phyloP scores from a whole-genome alignment of 2,888 invertebrate species.

The Cryptocheilus praepositus region DNA sequence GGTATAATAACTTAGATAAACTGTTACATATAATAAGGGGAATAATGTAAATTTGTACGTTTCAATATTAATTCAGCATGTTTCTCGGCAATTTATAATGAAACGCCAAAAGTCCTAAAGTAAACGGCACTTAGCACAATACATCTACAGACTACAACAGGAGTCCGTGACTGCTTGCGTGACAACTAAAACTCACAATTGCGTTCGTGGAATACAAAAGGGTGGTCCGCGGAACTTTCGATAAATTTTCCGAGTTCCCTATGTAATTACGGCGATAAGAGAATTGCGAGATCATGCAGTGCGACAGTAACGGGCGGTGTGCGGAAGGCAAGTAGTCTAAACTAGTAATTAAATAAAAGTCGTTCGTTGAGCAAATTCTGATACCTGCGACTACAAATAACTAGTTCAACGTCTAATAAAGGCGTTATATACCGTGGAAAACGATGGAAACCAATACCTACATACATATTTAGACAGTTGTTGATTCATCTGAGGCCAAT shows the following conservation, averaged over 20 bases:
- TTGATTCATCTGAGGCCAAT: too few species aligned
- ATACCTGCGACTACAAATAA: neutral
- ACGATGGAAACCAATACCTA: too few species aligned
- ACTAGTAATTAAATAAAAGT: neutral
- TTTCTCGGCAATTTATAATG: too few species aligned
- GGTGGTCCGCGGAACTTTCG: neutral
- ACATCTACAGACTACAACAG: neutral
- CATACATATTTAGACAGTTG: too few species aligned
- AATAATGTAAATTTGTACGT: too few species aligned
- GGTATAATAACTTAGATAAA: too few species aligned
- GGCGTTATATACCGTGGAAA: too few species aligned
- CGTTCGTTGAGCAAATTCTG: neutral
- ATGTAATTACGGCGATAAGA: conserved; percentile 1
- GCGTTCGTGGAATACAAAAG: neutral
- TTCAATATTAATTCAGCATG: too few species aligned
- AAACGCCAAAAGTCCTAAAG: too few species aligned
- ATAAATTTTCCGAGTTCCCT: conserved; percentile 2
- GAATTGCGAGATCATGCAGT: neutral
- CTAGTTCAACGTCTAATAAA: too few species aligned
- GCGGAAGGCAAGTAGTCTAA: neutral
- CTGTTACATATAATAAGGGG: too few species aligned
- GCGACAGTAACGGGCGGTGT: neutral
- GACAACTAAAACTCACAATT: neutral
- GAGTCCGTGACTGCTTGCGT: neutral
- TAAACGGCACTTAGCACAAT: neutral